Percentiles rank a stretch among this genome's conserved stretches.
Conservation (phyloP, 2,888 invertebrate genomes). For the Mythimna lalbum region DNA sequence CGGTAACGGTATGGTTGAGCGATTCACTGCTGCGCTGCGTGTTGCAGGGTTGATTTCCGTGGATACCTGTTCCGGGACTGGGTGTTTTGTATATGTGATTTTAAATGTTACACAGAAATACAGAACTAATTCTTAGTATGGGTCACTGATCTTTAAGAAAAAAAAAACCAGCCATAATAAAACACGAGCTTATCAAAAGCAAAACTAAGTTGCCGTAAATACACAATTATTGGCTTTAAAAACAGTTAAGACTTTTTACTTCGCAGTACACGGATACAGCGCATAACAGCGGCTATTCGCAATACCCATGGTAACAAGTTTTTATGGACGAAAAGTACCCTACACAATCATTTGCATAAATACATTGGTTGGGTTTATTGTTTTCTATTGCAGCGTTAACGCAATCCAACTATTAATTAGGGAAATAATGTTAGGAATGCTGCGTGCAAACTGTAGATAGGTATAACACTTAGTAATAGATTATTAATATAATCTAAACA, state of each 20-base stretch:
- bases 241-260: constrained; percentile 4
- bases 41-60: no score
- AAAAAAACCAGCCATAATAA: no score
- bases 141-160: no score
- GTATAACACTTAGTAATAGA: constrained; percentile 34
- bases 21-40: no score
- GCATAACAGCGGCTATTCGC: constrained; percentile 66
- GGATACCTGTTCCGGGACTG: no score
- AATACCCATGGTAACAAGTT: constrained; percentile 64
- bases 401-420: constrained; percentile 62
- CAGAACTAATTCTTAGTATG: no score
- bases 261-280: constrained; percentile 66
- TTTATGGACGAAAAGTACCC: constrained; percentile 65
- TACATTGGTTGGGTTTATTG: constrained; percentile 56
- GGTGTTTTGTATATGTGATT: no score
- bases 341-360: constrained; percentile 65
- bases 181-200: background rate
- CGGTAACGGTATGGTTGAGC: background rate
- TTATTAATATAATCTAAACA: no score
- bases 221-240: constrained; percentile 23
- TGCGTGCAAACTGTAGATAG: constrained; percentile 30
- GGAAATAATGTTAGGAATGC: constrained; percentile 62
- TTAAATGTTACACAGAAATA: no score
- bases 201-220: constrained; percentile 18
- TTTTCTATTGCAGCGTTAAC: constrained; percentile 63